phyloP scores from a whole-genome alignment of 1,140 invertebrate genomes.

The Amyelois transitella region DNA sequence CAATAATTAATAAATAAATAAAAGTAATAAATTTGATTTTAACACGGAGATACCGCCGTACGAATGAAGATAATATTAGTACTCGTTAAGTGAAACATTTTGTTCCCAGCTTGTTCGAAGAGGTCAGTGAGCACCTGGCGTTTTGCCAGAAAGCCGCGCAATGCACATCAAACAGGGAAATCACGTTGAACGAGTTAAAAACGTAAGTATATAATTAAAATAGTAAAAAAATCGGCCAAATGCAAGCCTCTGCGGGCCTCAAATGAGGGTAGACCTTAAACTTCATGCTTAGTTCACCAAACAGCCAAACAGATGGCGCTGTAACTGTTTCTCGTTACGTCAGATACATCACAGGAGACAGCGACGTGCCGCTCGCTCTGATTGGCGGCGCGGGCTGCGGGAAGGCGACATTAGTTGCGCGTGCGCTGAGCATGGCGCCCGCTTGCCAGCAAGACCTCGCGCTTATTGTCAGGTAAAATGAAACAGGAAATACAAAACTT shows the following conservation, averaged over 20 bases:
- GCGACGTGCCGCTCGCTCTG: slow-evolving; percentile 81
- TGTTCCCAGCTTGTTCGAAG: slow-evolving; percentile 77
- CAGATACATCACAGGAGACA: slow-evolving; percentile 81
- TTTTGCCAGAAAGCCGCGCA: slow-evolving; percentile 80
- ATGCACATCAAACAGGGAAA: slow-evolving; percentile 78
- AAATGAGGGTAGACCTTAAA: too few species aligned
- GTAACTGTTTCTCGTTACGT: slow-evolving; percentile 45
- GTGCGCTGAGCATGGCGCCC: slow-evolving; percentile 76
- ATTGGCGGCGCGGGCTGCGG: slow-evolving; percentile 86
- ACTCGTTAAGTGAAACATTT: neutral
- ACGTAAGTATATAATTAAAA: slow-evolving; percentile 67
- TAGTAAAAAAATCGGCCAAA: neutral
- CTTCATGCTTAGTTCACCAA: too few species aligned
- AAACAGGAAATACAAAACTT: too few species aligned
- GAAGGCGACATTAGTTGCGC: slow-evolving; percentile 85
- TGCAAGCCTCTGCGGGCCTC: too few species aligned
- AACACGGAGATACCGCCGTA: too few species aligned
- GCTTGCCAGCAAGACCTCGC: slow-evolving; percentile 79
- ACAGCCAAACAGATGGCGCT: too few species aligned
- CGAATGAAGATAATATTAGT: too few species aligned
- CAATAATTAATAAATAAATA: too few species aligned
- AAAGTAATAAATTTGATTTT: too few species aligned
- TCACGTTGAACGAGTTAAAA: slow-evolving; percentile 79
- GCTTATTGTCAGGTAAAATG: slow-evolving; percentile 45
- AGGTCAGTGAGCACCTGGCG: slow-evolving; percentile 79